Conservation (phyloP, 2,113 vertebrate genomes). For the Oostethus manadensis region DNA sequence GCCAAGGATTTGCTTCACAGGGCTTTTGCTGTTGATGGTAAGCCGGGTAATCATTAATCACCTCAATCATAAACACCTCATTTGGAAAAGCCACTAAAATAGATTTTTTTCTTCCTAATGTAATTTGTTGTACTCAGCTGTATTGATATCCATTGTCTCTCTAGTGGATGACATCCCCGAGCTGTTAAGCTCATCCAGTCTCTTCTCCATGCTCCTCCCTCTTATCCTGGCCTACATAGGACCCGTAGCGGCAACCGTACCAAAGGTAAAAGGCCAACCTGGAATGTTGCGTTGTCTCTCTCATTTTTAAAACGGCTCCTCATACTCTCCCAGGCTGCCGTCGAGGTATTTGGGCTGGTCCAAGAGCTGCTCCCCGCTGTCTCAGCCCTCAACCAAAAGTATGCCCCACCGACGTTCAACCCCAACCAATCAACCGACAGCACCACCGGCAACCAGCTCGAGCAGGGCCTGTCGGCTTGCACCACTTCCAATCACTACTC, state of each 20-base stretch:
- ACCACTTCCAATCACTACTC: constrained; percentile 96
- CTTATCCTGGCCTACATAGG: constrained; percentile 97
- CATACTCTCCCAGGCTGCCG: constrained; percentile 79
- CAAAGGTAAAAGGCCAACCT: constrained; percentile 78
- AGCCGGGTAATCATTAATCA: constrained; percentile 45
- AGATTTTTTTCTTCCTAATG: neutral
- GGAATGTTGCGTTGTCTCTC: neutral
- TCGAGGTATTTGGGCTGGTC: constrained; percentile 95
- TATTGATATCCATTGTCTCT: constrained; percentile 35
- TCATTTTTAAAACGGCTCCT: neutral
- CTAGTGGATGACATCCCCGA: constrained; percentile 97
- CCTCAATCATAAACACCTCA: too few species aligned
- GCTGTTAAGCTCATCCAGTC: constrained; percentile 93
- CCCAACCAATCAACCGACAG: constrained; percentile 98
- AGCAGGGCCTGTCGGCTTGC: constrained; percentile 92
- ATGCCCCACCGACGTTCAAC: constrained; percentile 95
- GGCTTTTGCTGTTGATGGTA: constrained; percentile 96
- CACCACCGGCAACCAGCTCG: constrained; percentile 93
- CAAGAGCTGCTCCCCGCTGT: constrained; percentile 93
- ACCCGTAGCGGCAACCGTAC: constrained; percentile 93
- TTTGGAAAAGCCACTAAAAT: neutral
- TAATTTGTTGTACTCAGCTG: neutral
- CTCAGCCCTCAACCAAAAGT: constrained; percentile 95
- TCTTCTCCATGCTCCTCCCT: constrained; percentile 97
- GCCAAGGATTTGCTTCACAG: constrained; percentile 94